phyloP scores from a whole-genome alignment of 2,113 vertebrate species.

The Hucho hucho region DNA sequence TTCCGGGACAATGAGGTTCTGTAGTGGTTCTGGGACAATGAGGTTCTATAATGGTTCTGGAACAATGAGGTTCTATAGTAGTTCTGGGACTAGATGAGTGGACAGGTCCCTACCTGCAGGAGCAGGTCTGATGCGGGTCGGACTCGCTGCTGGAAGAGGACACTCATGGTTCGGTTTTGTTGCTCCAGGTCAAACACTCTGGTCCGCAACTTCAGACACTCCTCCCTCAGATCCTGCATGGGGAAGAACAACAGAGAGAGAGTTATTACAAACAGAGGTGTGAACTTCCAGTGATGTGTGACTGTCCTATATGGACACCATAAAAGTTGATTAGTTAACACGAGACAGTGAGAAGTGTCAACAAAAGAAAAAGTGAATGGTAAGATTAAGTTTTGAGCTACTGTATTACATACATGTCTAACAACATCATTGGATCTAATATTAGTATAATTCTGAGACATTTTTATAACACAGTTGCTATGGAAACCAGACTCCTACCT shows the following conservation, averaged over 20 bases:
- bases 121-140: slow-evolving; percentile 85
- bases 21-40: too few species aligned
- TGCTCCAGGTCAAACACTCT: slow-evolving; percentile 92
- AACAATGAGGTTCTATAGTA: too few species aligned
- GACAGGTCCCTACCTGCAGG: slow-evolving; percentile 79
- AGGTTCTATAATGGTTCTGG: too few species aligned
- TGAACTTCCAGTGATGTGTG: not conserved
- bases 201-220: slow-evolving; percentile 88
- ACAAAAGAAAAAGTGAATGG: too few species aligned
- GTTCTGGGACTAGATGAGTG: slow-evolving; percentile 5
- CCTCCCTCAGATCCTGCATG: slow-evolving; percentile 87
- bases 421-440: not conserved
- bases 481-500: slow-evolving; percentile 74
- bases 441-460: not conserved
- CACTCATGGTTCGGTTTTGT: slow-evolving; percentile 84
- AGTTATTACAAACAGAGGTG: not conserved
- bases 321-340: too few species aligned
- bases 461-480: not conserved
- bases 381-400: not conserved
- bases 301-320: not conserved
- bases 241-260: not conserved
- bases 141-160: slow-evolving; percentile 88
- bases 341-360: too few species aligned
- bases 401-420: not conserved
- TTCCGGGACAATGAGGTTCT: too few species aligned